phyloP scores from a whole-genome alignment of 2,797 vertebrate species.

The Thamnophis elegans region DNA sequence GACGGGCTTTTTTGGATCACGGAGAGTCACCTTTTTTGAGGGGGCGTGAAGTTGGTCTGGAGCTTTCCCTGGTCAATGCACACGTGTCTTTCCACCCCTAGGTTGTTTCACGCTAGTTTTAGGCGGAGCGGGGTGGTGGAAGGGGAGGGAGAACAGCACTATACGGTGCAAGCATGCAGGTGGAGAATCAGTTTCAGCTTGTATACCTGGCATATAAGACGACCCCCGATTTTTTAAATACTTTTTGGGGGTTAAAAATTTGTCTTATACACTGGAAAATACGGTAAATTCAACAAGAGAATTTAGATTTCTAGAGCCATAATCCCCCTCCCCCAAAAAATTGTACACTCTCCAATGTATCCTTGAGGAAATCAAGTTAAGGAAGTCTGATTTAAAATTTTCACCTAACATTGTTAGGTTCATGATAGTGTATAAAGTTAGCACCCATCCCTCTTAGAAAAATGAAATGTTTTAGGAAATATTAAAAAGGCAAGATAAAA shows the following conservation, averaged over 20 bases:
- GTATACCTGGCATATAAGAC: no score
- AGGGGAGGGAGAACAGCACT: not conserved
- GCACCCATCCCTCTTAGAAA: no score
- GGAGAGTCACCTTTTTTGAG: not conserved
- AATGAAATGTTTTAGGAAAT: no score
- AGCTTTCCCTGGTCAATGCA: no score
- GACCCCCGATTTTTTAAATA: no score
- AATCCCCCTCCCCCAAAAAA: not conserved
- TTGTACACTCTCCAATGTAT: not conserved
- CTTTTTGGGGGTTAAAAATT: no score
- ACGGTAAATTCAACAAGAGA: not conserved
- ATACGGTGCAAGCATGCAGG: not conserved
- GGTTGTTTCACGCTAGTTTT: not conserved
- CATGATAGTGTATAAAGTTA: not conserved
- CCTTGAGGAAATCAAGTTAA: not conserved
- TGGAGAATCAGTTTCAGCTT: not conserved
- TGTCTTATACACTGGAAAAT: no score
- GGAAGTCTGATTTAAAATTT: not conserved
- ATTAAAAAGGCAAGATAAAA: no score
- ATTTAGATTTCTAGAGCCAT: not conserved
- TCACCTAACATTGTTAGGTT: not conserved
- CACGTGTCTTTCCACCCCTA: not conserved
- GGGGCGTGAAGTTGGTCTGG: not conserved
- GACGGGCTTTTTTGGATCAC: not conserved
- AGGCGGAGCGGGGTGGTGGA: no score